phyloP scores from a whole-genome alignment of 2,888 invertebrate genomes.

The Anoplius nigerrimus region DNA sequence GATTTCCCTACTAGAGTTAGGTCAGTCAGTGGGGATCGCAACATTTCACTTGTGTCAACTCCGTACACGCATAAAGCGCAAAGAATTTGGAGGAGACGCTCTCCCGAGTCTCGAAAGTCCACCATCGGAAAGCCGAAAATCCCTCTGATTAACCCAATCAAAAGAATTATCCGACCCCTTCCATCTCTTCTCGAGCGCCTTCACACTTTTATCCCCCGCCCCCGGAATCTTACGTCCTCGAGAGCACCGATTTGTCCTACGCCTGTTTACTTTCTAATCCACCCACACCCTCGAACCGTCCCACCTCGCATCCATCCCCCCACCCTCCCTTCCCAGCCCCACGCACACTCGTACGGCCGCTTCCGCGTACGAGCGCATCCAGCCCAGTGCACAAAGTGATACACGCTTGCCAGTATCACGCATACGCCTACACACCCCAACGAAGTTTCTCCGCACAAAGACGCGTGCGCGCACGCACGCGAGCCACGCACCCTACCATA shows the following conservation, averaged over 20 bases:
- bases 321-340: neutral
- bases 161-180: neutral
- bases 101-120: too few relatives aligned
- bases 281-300: slow-evolving; percentile 9
- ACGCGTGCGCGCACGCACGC: slow-evolving; percentile 22
- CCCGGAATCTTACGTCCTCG: slow-evolving; percentile 10
- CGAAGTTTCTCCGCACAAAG: neutral
- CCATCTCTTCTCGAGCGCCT: neutral
- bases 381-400: too few relatives aligned
- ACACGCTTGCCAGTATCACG: too few relatives aligned
- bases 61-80: too few relatives aligned
- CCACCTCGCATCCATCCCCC: neutral
- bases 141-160: too few relatives aligned
- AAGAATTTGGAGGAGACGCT: too few relatives aligned
- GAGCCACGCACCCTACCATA: too few relatives aligned
- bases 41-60: too few relatives aligned
- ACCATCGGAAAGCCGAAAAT: too few relatives aligned
- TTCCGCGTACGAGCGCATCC: neutral
- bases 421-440: too few relatives aligned
- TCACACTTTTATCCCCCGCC: neutral
- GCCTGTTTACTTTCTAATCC: slow-evolving; percentile 25
- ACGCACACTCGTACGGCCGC: neutral
- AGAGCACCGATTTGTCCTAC: slow-evolving; percentile 28
- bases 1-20: too few relatives aligned
- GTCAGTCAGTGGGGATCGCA: too few relatives aligned